Percentiles rank a stretch among this genome's conserved stretches.
phyloP scores from a whole-genome alignment of 2,113 vertebrate species.

The Archocentrus centrarchus region DNA sequence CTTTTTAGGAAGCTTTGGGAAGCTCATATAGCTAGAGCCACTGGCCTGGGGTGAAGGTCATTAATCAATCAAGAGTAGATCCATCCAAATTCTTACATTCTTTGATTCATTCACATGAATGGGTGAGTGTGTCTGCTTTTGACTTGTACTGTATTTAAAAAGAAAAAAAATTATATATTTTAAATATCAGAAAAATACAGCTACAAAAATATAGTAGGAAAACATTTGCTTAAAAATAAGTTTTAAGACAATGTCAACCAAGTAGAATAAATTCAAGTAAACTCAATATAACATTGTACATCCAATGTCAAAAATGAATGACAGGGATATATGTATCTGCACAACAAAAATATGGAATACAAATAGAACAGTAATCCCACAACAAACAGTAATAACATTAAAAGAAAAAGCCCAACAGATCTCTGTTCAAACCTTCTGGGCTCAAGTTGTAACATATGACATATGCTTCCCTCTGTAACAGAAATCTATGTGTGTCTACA shows the following conservation, averaged over 20 bases:
- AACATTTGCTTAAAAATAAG: too few relatives aligned
- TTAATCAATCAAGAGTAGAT: neutral
- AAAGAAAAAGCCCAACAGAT: neutral
- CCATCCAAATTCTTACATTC: neutral
- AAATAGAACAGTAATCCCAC: neutral
- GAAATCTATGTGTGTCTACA: neutral
- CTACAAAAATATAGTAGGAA: neutral
- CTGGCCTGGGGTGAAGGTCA: neutral
- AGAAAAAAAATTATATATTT: neutral
- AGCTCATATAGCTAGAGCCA: neutral
- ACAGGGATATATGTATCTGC: neutral
- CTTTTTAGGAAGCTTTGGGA: neutral
- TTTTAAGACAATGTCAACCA: neutral
- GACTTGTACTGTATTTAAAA: too few relatives aligned
- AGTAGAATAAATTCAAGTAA: neutral
- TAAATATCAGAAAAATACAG: accelerated
- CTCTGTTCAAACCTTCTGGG: neutral
- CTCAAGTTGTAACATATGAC: neutral
- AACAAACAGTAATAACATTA: too few relatives aligned
- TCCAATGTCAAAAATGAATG: neutral
- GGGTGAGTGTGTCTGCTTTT: too few relatives aligned
- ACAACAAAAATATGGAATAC: neutral
- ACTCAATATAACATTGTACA: neutral
- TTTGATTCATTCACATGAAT: too few relatives aligned
- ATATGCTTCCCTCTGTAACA: neutral